Evolutionary conservation across 2,888 invertebrate species (phyloP).

Genomic region (Cryptus viduatorius): DNA sequence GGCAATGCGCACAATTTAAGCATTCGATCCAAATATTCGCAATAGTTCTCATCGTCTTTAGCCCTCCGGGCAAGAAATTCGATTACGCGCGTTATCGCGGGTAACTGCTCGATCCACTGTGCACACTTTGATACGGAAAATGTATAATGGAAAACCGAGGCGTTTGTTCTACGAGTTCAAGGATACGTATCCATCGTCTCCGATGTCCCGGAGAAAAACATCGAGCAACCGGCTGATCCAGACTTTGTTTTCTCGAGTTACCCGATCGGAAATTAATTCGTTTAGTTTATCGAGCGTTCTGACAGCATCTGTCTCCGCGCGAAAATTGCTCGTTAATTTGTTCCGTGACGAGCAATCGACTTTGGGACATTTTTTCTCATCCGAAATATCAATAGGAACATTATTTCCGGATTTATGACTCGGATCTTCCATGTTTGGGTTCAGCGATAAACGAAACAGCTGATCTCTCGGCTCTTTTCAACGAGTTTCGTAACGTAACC

Average conservation of each 20-base stretch:
- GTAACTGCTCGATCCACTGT: constrained; percentile 82
- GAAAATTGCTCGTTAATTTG: not conserved
- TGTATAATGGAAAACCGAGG: constrained; percentile 1
- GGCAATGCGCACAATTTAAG: constrained; percentile 79
- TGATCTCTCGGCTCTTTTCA: not conserved
- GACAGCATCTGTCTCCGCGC: constrained; percentile 31
- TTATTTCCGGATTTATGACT: not conserved
- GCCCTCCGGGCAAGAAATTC: constrained; percentile 78
- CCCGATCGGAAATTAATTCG: constrained; percentile 74
- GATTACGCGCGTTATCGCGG: constrained; percentile 79
- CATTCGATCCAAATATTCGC: constrained; percentile 76
- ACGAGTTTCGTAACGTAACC: too few species aligned
- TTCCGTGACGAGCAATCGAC: not conserved
- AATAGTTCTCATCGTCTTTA: constrained; percentile 72
- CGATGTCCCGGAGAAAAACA: constrained; percentile 71
- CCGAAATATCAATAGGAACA: not conserved
- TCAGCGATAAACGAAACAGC: not conserved
- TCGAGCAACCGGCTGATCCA: constrained; percentile 74
- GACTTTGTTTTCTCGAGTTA: constrained; percentile 64
- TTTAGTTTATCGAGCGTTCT: constrained; percentile 72
- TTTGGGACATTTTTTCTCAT: not conserved
- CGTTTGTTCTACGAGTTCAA: constrained; percentile 58
- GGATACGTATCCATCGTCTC: constrained; percentile 79
- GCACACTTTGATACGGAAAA: constrained; percentile 10
- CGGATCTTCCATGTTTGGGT: not conserved